Conservation (phyloP, 2,797 vertebrate genomes). For the Coregonus suidteri region DNA sequence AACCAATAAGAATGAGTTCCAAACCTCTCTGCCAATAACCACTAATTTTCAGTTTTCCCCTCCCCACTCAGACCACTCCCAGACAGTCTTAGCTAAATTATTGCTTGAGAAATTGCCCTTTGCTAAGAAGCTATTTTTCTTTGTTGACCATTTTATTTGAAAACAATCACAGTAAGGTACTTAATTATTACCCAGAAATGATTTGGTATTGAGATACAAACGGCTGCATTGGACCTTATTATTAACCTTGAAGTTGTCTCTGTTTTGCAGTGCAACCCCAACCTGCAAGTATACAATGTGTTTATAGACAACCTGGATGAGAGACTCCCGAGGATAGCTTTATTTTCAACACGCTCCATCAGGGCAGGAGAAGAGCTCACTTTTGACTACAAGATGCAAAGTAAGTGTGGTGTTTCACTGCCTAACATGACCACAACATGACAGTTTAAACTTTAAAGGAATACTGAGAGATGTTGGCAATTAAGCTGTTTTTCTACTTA, state of each 20-base stretch:
- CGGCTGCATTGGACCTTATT: too few species aligned
- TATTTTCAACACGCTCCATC: slow-evolving; percentile 86
- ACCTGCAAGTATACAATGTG: slow-evolving; percentile 93
- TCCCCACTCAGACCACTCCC: too few species aligned
- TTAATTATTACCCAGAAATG: too few species aligned
- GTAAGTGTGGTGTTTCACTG: slow-evolving; percentile 62
- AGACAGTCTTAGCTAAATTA: too few species aligned
- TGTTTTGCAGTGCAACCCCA: slow-evolving; percentile 84
- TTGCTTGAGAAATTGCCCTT: background rate
- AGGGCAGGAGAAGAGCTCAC: slow-evolving; percentile 90
- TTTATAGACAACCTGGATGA: slow-evolving; percentile 94
- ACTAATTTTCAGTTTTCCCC: too few species aligned
- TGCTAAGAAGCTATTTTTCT: slow-evolving; percentile 14
- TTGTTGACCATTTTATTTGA: background rate
- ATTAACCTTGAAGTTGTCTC: background rate
- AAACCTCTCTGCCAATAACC: too few species aligned
- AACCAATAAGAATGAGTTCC: too few species aligned
- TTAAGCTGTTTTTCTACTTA: too few species aligned
- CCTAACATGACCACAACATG: background rate
- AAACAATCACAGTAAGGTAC: background rate
- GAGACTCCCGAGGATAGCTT: slow-evolving; percentile 86
- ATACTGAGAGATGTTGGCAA: too few species aligned
- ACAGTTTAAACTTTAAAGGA: background rate
- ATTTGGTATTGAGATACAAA: too few species aligned
- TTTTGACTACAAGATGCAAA: slow-evolving; percentile 94